Evolutionary conservation across 2,113 vertebrate species (phyloP).

Genomic region (Ondatra zibethicus): DNA sequence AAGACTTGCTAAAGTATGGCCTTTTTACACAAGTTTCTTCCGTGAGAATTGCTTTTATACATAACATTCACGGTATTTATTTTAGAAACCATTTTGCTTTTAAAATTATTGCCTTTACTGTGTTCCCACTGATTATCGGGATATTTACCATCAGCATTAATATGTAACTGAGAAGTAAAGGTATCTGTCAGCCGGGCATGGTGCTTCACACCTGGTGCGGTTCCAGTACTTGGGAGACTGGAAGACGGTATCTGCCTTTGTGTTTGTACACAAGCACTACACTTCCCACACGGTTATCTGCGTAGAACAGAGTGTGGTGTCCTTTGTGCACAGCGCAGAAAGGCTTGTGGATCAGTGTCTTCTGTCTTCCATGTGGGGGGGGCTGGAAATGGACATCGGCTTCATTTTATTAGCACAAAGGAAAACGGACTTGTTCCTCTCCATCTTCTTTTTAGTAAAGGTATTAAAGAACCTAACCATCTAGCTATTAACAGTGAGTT

Average conservation of each 20-base stretch:
- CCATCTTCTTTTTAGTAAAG: background rate
- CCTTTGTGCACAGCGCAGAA: fast-evolving
- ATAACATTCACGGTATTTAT: background rate
- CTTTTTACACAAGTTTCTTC: background rate
- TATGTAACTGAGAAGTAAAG: background rate
- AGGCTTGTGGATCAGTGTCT: background rate
- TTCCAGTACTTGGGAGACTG: background rate
- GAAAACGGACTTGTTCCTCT: background rate
- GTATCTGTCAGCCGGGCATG: background rate
- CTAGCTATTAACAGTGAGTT: too few relatives aligned
- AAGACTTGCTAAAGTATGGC: slow-evolving; percentile 88
- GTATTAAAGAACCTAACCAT: background rate
- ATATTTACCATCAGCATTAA: background rate
- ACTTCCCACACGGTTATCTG: background rate
- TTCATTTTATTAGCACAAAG: slow-evolving; percentile 9
- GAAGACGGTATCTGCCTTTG: background rate
- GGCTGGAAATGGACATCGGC: background rate
- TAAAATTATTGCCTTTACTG: background rate
- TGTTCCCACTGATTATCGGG: background rate
- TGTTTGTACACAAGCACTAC: background rate
- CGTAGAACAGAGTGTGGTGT: background rate
- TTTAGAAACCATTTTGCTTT: slow-evolving; percentile 33
- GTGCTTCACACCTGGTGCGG: background rate
- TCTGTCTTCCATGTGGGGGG: background rate
- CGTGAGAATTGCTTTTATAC: slow-evolving; percentile 34